Evolutionary conservation across 2,888 invertebrate species (phyloP).

Genomic region (Heliconius aoede): DNA sequence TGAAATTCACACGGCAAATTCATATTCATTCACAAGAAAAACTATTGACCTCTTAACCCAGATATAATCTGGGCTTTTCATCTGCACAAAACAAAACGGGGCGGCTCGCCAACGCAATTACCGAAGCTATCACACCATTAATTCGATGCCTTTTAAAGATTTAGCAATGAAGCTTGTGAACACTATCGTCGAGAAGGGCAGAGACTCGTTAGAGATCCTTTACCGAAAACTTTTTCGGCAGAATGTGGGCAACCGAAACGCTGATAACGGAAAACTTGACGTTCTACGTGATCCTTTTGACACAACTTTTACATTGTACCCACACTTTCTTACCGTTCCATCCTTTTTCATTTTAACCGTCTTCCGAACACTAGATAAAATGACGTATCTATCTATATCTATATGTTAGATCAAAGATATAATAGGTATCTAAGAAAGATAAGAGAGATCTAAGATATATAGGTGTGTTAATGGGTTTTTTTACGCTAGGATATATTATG

Average conservation of each 20-base stretch:
- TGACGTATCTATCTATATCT: constrained; percentile 10
- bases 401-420: background rate
- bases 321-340: constrained; percentile 46
- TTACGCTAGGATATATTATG: background rate
- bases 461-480: background rate
- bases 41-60: constrained; percentile 36
- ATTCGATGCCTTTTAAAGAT: constrained; percentile 45
- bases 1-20: constrained; percentile 9
- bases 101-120: constrained; percentile 55
- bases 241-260: constrained; percentile 54
- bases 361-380: constrained; percentile 40
- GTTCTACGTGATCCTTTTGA: constrained; percentile 57
- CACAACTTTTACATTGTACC: constrained; percentile 51
- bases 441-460: too few species aligned
- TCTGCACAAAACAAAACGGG: constrained; percentile 21
- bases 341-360: constrained; percentile 47
- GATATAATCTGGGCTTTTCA: constrained; percentile 26
- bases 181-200: constrained; percentile 45
- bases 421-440: too few species aligned
- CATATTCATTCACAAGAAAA: constrained; percentile 26
- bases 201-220: constrained; percentile 58
- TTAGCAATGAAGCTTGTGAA: constrained; percentile 43
- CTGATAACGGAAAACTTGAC: constrained; percentile 58
- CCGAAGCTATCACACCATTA: constrained; percentile 53
- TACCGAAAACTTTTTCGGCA: constrained; percentile 56